These are phyloP conservation scores for Prionailurus viverrinus DNA, from an alignment of 2,113 vertebrate genomes.

Conservation along the genomic window DNA sequence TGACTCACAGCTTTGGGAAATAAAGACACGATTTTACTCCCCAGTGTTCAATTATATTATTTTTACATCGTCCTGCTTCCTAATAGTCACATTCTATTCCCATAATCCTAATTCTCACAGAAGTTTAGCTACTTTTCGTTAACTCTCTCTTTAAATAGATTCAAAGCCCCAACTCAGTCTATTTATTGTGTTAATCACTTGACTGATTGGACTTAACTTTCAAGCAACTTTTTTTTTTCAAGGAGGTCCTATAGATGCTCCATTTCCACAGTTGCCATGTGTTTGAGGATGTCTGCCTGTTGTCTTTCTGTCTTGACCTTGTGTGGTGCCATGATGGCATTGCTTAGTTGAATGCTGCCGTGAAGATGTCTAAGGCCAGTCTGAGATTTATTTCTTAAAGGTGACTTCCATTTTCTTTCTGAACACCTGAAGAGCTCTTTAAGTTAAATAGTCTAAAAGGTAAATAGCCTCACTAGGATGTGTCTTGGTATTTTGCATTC, in stretches of 20 bases:
- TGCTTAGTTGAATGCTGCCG: background rate
- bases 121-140: background rate
- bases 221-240: background rate
- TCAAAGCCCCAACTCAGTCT: background rate
- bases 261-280: rapidly evolving
- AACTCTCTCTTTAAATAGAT: background rate
- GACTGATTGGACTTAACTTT: background rate
- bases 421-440: background rate
- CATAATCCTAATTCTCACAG: background rate
- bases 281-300: background rate
- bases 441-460: background rate
- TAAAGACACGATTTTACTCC: background rate
- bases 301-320: background rate
- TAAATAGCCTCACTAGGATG: background rate
- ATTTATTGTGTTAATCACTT: background rate
- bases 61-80: background rate
- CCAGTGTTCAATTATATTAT: background rate
- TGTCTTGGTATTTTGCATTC: background rate
- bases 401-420: background rate
- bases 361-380: background rate
- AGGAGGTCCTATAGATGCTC: background rate
- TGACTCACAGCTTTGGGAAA: background rate
- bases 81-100: background rate
- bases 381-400: background rate
- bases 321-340: background rate